These are phyloP conservation scores for Pelobates cultripes DNA, from an alignment of 2,797 vertebrate species.

Conservation along the genomic window DNA sequence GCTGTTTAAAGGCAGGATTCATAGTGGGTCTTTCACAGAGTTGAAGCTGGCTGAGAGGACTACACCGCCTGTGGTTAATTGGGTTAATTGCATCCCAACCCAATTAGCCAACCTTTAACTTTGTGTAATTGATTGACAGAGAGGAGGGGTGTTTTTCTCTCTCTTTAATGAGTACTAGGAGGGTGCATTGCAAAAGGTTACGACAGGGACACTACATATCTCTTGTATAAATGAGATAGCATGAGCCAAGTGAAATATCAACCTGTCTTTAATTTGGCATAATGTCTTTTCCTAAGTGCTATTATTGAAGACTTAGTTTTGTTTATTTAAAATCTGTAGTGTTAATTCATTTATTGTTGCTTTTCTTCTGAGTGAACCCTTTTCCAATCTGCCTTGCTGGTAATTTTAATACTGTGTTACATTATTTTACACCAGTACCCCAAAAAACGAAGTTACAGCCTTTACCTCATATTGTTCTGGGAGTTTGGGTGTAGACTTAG, in stretches of 20 bases:
- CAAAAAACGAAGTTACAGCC: no score
- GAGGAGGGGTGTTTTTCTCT: neutral
- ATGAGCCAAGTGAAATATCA: neutral
- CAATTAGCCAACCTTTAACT: constrained; percentile 2
- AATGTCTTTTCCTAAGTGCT: neutral
- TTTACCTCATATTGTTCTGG: no score
- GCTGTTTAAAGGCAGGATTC: neutral
- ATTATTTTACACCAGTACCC: no score
- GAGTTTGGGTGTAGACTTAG: no score
- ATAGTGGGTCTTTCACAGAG: neutral
- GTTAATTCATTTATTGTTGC: no score
- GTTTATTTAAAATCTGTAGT: neutral
- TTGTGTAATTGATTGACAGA: neutral
- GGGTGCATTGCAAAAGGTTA: neutral
- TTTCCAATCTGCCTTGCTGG: no score
- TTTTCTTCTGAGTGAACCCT: no score
- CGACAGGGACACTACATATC: neutral
- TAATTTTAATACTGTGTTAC: no score
- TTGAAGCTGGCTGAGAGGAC: neutral
- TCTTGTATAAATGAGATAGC: neutral
- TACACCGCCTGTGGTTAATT: neutral
- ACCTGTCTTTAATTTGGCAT: no score
- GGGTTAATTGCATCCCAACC: neutral
- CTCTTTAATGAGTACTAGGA: neutral
- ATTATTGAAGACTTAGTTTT: neutral